A percentile compares a stretch with the other conserved stretches of the same genome.
Evolutionary conservation across 2,888 invertebrate genomes (phyloP).

Genomic region (Drosophila prolongata): DNA sequence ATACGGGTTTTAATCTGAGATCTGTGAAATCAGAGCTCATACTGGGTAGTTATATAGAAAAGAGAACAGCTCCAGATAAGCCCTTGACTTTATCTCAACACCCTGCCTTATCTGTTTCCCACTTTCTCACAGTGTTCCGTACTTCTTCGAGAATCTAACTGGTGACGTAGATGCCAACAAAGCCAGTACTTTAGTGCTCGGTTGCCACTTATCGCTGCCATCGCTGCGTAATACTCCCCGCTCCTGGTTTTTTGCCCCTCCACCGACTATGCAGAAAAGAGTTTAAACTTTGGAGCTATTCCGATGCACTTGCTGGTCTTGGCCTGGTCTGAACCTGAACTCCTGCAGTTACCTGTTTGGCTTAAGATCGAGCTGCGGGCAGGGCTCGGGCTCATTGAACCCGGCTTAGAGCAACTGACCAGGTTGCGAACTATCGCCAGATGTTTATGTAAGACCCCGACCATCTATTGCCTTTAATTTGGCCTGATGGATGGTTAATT

Average conservation of each 20-base stretch:
- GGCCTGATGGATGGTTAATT: slow-evolving; percentile 60
- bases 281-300: slow-evolving; percentile 16
- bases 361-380: slow-evolving; percentile 41
- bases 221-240: slow-evolving; percentile 22
- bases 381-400: slow-evolving; percentile 78
- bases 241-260: background rate
- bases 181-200: slow-evolving; percentile 44
- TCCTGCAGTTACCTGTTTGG: slow-evolving; percentile 48
- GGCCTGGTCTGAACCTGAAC: slow-evolving; percentile 32
- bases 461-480: slow-evolving; percentile 63
- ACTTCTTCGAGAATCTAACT: slow-evolving; percentile 15
- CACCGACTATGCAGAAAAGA: background rate
- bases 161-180: slow-evolving; percentile 43
- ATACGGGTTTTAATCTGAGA: background rate
- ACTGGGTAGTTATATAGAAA: slow-evolving; percentile 4
- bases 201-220: slow-evolving; percentile 42
- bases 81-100: slow-evolving; percentile 7
- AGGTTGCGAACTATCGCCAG: slow-evolving; percentile 15
- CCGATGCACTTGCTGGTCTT: slow-evolving; percentile 27
- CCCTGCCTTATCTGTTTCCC: slow-evolving; percentile 25
- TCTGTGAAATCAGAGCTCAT: slow-evolving; percentile 3
- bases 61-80: background rate
- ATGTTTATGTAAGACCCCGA: slow-evolving; percentile 37
- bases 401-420: slow-evolving; percentile 31
- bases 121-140: slow-evolving; percentile 27